Base-by-base conservation (phyloP, 2,797 vertebrate species). In the Eurystomus glaucurus region DNA sequence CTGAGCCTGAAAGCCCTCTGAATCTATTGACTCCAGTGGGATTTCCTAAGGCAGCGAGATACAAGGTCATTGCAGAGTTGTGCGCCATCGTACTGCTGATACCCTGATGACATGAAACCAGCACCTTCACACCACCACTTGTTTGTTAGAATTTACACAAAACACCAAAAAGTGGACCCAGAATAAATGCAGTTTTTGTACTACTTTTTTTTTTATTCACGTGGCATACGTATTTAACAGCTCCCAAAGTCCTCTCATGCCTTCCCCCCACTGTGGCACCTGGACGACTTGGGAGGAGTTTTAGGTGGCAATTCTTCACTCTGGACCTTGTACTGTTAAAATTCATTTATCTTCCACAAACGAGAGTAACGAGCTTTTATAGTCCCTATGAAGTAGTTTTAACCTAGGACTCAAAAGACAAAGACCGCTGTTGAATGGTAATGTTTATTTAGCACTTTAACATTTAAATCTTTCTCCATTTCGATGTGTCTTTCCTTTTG, bases 401-500 rank as follows among this genome's bases (percentile, higher is more conserved):
- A 97, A 97, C 92, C 93, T 61, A 93, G 79, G 90, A 93, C 90
- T 97, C 96, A 93, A 95, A 96, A 97, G 94, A 78, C 93, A 84
- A 54, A 61, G 76, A 65, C 83, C 0, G 6, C 33, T 62, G 35
- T 85, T 82, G 95, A 96, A 97, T 95, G 83, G 41, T 88, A 97
- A 95, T 97, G 85, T 96, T 84, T 95, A 85, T 90, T 97, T 90
- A 72, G 88, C 48, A 37, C 89, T 96, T 96, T 91, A 96, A 90
- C 96, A 96, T 98, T 97, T 95, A 91, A 96, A 97, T 98, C 87
- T 97, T 93, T 83, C 71, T 94, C 95, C 92, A 33, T 94, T 93
- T 92, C 72, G 83, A 94, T 97, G 92, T 90, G 77, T 94, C 88
- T 97, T 97, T 96, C 82, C 90, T 97, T 98, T 98, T 97, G 98